Percentiles rank a stretch among this genome's conserved stretches.
Evolutionary conservation across 2,888 invertebrate genomes (phyloP).

Genomic region (Cremastinae sp.): DNA sequence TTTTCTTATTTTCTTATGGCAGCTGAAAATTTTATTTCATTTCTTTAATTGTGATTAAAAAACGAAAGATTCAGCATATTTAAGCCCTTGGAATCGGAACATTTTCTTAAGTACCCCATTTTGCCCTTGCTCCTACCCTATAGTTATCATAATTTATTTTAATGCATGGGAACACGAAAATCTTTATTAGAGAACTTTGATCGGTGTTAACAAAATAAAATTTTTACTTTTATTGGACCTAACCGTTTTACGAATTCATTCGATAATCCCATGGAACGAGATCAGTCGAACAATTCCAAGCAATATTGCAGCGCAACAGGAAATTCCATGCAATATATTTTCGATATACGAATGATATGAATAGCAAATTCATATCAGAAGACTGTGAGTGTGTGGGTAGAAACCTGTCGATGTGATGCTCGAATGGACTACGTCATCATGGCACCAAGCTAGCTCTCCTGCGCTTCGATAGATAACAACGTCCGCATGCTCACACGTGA

Average conservation of each 20-base stretch:
- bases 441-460: constrained; percentile 53
- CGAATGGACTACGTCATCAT: constrained; percentile 53
- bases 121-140: too few species aligned
- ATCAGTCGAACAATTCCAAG: constrained; percentile 13
- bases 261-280: constrained; percentile 26
- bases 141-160: too few species aligned
- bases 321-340: constrained; percentile 33
- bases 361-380: constrained; percentile 3
- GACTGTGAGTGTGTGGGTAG: constrained; percentile 12
- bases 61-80: too few species aligned
- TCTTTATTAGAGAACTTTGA: too few species aligned
- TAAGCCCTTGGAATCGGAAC: too few species aligned
- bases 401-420: constrained; percentile 57
- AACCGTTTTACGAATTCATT: constrained; percentile 35
- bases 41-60: too few species aligned
- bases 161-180: too few species aligned
- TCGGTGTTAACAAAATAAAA: constrained; percentile 2
- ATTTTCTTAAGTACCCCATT: too few species aligned
- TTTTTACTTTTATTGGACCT: constrained; percentile 43
- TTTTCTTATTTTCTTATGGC: too few species aligned
- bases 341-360: neutral
- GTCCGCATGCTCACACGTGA: constrained; percentile 36
- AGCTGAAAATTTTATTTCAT: too few species aligned
- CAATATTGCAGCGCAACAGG: constrained; percentile 31
- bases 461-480: constrained; percentile 62